Conservation (phyloP, 2,888 invertebrate species). For the Hirtodrosophila alboralis region DNA sequence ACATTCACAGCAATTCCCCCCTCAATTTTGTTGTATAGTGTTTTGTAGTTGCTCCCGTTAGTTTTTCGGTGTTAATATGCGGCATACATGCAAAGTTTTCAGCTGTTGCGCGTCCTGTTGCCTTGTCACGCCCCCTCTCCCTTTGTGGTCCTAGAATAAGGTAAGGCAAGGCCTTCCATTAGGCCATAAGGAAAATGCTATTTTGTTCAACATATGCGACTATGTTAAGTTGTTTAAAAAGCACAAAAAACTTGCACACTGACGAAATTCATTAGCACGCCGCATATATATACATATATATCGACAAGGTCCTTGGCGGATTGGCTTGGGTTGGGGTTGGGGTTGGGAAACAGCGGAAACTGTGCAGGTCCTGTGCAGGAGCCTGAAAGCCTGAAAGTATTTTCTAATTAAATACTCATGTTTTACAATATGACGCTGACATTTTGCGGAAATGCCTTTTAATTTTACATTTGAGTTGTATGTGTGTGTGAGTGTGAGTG, state of each 20-base stretch:
- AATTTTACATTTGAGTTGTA: conserved; percentile 78
- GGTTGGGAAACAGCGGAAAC: conserved; percentile 28
- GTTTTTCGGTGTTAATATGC: conserved; percentile 73
- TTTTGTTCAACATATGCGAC: conserved; percentile 69
- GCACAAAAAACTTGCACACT: conserved; percentile 51
- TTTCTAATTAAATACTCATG: conserved; percentile 82
- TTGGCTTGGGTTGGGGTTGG: neutral
- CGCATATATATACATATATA: conserved; percentile 31
- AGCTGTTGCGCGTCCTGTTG: conserved; percentile 49
- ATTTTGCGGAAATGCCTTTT: conserved; percentile 81
- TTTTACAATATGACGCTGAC: conserved; percentile 81
- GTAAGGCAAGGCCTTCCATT: conserved; percentile 41
- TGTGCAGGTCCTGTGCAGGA: conserved; percentile 27
- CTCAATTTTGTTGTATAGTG: conserved; percentile 1
- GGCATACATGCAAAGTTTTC: conserved; percentile 75
- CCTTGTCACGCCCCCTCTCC: neutral
- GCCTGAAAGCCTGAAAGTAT: conserved; percentile 59
- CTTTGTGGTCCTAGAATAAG: conserved; percentile 1
- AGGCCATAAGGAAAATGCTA: conserved; percentile 71
- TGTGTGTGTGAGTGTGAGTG: too few species aligned
- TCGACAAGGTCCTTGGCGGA: conserved; percentile 18
- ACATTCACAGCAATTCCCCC: conserved; percentile 39
- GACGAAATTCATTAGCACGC: conserved; percentile 69
- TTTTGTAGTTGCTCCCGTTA: conserved; percentile 43
- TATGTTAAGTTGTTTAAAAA: conserved; percentile 76